Conservation (phyloP, 2,888 invertebrate species). For the Eristalis intricaria region DNA sequence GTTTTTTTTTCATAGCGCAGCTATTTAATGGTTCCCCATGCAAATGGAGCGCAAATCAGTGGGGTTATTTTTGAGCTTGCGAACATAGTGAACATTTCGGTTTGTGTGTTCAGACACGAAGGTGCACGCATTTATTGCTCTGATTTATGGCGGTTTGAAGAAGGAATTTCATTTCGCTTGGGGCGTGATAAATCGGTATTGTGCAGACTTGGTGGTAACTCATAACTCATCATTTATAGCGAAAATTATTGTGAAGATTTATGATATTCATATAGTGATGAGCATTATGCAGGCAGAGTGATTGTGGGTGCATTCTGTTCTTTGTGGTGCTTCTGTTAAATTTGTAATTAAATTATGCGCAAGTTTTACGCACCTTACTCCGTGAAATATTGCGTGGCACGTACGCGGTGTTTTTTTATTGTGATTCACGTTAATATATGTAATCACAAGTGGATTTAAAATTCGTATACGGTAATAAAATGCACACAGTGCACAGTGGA, state of each 20-base stretch:
- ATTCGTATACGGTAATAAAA: too few relatives aligned
- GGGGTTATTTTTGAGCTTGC: constrained; percentile 1
- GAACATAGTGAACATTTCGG: background rate
- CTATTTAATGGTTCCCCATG: constrained; percentile 34
- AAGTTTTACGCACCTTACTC: too few relatives aligned
- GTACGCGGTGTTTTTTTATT: too few relatives aligned
- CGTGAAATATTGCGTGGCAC: too few relatives aligned
- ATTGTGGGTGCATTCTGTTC: background rate
- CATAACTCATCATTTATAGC: background rate
- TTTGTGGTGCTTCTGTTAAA: too few relatives aligned
- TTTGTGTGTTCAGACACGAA: background rate
- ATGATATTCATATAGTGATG: background rate
- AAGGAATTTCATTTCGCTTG: background rate
- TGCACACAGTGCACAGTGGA: too few relatives aligned
- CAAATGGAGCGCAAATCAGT: constrained; percentile 37
- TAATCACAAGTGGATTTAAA: too few relatives aligned
- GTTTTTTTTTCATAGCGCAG: background rate
- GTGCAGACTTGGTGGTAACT: background rate
- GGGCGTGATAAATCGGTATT: background rate
- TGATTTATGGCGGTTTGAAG: background rate
- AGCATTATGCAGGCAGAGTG: background rate
- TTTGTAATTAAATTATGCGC: too few relatives aligned
- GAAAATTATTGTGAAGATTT: background rate
- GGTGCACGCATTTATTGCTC: background rate
- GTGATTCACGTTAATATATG: too few relatives aligned